Conservation (phyloP, 2,888 invertebrate species). For the Brachycybe producta region DNA sequence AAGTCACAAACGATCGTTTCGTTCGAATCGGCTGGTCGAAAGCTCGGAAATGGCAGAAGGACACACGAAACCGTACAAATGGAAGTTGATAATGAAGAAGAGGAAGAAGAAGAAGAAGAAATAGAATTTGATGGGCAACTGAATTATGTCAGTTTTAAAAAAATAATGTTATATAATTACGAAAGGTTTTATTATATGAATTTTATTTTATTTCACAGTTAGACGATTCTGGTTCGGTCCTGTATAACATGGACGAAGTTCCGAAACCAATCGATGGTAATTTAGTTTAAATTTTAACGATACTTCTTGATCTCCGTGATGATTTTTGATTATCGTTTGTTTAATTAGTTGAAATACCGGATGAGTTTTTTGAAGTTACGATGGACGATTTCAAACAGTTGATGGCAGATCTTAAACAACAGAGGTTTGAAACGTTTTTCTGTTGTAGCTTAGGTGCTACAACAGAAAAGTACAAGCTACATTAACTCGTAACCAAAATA, state of each 20-base stretch:
- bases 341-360: constrained; percentile 39
- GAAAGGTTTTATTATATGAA: background rate
- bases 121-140: background rate
- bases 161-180: too few relatives aligned
- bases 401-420: constrained; percentile 55
- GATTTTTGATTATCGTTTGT: constrained; percentile 7
- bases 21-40: background rate
- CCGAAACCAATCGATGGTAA: constrained; percentile 4
- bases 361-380: constrained; percentile 78
- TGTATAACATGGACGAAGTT: constrained; percentile 44
- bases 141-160: background rate
- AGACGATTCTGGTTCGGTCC: constrained; percentile 58
- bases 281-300: background rate
- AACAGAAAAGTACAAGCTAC: too few relatives aligned
- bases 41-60: background rate
- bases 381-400: constrained; percentile 65
- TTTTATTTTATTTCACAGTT: constrained; percentile 41
- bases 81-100: too few relatives aligned
- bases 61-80: background rate
- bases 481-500: too few relatives aligned
- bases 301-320: background rate
- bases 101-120: background rate
- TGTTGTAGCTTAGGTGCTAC: too few relatives aligned
- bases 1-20: too few relatives aligned
- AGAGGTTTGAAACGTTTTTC: too few relatives aligned